These are phyloP conservation scores for Eupithecia abbreviata DNA, from an alignment of 2,888 invertebrate species.

Conservation along the genomic window DNA sequence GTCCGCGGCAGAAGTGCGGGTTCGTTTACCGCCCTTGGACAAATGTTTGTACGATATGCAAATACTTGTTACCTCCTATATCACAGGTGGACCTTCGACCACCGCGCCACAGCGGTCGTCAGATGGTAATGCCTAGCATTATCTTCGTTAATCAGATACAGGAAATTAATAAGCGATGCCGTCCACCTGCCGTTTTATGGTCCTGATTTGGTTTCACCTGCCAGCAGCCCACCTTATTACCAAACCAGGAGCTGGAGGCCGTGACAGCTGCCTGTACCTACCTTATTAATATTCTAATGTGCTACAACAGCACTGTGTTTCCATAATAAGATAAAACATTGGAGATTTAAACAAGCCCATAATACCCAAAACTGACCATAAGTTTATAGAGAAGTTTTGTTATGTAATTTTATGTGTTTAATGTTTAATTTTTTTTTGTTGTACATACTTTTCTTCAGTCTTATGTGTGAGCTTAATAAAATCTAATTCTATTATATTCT, in stretches of 20 bases:
- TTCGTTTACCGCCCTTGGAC: too few relatives aligned
- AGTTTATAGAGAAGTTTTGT: background rate
- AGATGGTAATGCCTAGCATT: background rate
- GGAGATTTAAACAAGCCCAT: background rate
- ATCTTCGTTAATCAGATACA: background rate
- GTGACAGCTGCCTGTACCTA: background rate
- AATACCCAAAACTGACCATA: background rate
- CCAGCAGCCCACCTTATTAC: constrained; percentile 13
- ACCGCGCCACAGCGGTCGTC: too few relatives aligned
- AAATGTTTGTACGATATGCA: too few relatives aligned
- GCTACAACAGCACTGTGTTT: background rate
- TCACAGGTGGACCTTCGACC: too few relatives aligned
- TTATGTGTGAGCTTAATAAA: too few relatives aligned
- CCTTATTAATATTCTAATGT: constrained; percentile 7
- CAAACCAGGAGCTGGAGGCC: constrained; percentile 3
- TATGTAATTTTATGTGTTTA: too few relatives aligned
- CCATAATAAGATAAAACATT: background rate
- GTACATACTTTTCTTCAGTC: too few relatives aligned
- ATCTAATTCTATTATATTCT: too few relatives aligned
- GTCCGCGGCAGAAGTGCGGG: too few relatives aligned
- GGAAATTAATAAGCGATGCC: background rate
- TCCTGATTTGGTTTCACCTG: constrained; percentile 30
- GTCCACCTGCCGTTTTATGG: constrained; percentile 19
- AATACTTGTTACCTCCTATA: too few relatives aligned
- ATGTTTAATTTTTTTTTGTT: too few relatives aligned